phyloP scores from a whole-genome alignment of 1,140 invertebrate genomes.

The Tetramorium parvispinum region DNA sequence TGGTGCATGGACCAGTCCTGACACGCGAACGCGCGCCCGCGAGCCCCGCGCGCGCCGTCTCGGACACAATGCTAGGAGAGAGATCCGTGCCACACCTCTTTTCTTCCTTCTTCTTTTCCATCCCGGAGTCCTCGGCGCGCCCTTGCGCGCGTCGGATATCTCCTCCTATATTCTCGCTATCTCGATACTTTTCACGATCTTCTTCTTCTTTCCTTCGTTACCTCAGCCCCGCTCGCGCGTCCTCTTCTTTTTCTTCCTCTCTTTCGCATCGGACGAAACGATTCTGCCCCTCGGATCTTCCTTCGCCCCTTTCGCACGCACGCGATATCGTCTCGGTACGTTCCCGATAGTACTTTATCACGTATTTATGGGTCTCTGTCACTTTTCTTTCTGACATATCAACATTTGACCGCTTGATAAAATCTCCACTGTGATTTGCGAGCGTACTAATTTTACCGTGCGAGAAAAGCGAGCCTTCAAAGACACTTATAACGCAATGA shows the following conservation, averaged over 20 bases:
- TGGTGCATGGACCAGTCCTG: conserved; percentile 82
- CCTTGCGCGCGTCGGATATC: conserved; percentile 77
- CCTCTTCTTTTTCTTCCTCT: conserved; percentile 17
- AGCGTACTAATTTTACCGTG: conserved; percentile 21
- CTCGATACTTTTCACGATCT: conserved; percentile 46
- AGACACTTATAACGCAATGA: not conserved
- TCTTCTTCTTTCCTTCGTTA: conserved; percentile 50
- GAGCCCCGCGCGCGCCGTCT: conserved; percentile 68
- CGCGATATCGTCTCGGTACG: conserved; percentile 66
- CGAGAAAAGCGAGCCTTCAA: not conserved
- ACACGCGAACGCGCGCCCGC: conserved; percentile 70
- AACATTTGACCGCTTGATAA: not conserved
- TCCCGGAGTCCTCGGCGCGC: conserved; percentile 77
- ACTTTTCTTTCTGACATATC: conserved; percentile 55
- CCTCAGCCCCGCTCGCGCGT: not conserved
- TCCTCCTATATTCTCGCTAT: conserved; percentile 61
- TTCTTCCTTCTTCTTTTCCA: conserved; percentile 81
- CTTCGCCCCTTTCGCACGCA: conserved; percentile 17
- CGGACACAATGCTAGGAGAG: conserved; percentile 82
- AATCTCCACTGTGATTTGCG: conserved; percentile 19
- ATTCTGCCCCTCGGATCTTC: conserved; percentile 24
- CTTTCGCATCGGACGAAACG: conserved; percentile 4
- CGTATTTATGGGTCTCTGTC: conserved; percentile 67
- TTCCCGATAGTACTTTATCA: conserved; percentile 69
- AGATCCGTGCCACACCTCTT: conserved; percentile 82